Evolutionary conservation across 2,888 invertebrate species (phyloP).

Genomic region (Athetis lepigone): DNA sequence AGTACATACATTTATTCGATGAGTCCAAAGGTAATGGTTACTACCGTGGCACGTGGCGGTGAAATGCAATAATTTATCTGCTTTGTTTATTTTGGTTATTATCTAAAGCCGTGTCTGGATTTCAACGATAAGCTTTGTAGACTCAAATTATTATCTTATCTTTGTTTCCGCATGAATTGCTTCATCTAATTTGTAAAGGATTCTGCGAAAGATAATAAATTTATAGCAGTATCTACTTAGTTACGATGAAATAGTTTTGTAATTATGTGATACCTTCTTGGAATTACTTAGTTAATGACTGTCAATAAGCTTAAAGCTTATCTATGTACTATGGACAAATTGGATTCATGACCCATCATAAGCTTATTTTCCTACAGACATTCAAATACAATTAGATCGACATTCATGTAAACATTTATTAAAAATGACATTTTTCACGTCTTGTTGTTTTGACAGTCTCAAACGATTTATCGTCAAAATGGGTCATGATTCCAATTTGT

Average conservation of each 20-base stretch:
- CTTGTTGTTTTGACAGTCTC: too few species aligned
- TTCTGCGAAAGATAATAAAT: slow-evolving; percentile 30
- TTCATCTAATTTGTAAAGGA: slow-evolving; percentile 56
- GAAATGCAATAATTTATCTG: slow-evolving; percentile 62
- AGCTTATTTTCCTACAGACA: too few species aligned
- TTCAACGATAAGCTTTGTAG: slow-evolving; percentile 61
- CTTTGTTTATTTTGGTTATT: slow-evolving; percentile 70
- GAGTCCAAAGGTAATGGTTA: slow-evolving; percentile 39
- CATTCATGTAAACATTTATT: too few species aligned
- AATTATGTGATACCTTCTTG: slow-evolving; percentile 25
- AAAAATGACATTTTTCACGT: too few species aligned
- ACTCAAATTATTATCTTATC: slow-evolving; percentile 55
- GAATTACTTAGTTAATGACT: slow-evolving; percentile 6
- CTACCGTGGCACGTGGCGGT: slow-evolving; percentile 49
- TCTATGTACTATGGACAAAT: too few species aligned
- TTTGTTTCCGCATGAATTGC: slow-evolving; percentile 49
- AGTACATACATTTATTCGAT: not conserved
- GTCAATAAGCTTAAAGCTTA: slow-evolving; percentile 6
- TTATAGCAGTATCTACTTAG: slow-evolving; percentile 9
- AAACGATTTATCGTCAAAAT: too few species aligned
- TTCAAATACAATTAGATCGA: too few species aligned
- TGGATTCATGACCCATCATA: too few species aligned
- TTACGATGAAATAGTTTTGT: slow-evolving; percentile 18
- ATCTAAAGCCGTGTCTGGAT: slow-evolving; percentile 62
- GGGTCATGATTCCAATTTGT: too few species aligned